Evolutionary conservation across 2,113 vertebrate species (phyloP).

Genomic region (Phylloscopus trochilus): DNA sequence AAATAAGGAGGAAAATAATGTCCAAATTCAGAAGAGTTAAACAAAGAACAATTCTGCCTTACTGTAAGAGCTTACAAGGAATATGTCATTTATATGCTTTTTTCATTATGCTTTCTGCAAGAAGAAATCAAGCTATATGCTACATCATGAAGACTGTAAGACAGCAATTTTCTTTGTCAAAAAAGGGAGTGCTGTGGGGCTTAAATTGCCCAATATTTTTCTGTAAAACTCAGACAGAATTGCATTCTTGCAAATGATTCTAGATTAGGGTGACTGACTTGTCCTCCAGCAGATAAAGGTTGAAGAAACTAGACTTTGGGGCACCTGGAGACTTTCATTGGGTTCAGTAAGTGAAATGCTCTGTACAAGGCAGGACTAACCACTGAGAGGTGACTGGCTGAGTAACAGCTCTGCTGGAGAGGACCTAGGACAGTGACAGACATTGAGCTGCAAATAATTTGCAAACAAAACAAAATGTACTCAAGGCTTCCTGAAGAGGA

Average conservation of each 20-base stretch:
- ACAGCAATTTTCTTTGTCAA: not conserved
- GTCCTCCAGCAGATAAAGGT: not conserved
- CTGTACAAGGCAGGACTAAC: not conserved
- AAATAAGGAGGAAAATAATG: slow-evolving; percentile 18
- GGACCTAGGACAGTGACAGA: not conserved
- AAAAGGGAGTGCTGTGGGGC: not conserved
- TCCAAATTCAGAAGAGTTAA: not conserved
- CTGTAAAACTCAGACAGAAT: not conserved
- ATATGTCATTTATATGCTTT: not conserved
- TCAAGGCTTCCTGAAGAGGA: not conserved
- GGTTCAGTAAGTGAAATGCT: not conserved
- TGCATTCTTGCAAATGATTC: not conserved
- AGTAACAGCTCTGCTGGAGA: not conserved
- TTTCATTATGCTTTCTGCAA: not conserved
- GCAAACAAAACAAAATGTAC: not conserved
- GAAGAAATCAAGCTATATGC: not conserved
- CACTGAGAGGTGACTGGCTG: not conserved
- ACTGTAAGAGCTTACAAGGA: not conserved
- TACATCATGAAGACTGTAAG: not conserved
- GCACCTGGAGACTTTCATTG: not conserved
- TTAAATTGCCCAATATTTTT: not conserved
- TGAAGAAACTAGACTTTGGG: not conserved
- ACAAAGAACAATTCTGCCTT: not conserved
- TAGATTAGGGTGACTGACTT: not conserved
- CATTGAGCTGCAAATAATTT: not conserved